phyloP scores from a whole-genome alignment of 2,797 vertebrate genomes.

The Bradypus variegatus region DNA sequence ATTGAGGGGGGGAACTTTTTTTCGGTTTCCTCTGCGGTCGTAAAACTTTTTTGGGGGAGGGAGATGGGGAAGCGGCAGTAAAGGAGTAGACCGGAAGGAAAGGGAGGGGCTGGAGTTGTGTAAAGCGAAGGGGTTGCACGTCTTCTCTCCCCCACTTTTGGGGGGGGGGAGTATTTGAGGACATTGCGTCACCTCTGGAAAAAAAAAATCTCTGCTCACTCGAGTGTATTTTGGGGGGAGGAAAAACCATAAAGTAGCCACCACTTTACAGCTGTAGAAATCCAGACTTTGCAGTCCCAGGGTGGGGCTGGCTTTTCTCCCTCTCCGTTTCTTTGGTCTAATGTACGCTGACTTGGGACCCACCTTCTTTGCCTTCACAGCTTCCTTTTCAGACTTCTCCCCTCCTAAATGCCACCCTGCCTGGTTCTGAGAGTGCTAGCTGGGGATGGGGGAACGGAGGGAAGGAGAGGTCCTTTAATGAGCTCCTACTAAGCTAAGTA shows the following conservation, averaged over 20 bases:
- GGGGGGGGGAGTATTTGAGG: not conserved
- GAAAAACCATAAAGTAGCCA: slow-evolving; percentile 37
- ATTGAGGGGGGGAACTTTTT: slow-evolving; percentile 31
- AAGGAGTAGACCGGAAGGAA: not conserved
- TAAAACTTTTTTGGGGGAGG: slow-evolving; percentile 54
- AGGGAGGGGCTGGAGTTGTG: not conserved
- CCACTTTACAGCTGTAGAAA: slow-evolving; percentile 47
- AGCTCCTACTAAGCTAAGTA: not conserved
- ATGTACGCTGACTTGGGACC: not conserved
- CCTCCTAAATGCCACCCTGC: not conserved
- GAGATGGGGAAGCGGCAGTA: slow-evolving; percentile 37
- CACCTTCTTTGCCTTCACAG: not conserved
- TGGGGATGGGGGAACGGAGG: not conserved
- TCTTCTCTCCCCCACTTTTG: not conserved
- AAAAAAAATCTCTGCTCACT: not conserved
- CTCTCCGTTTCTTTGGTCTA: not conserved
- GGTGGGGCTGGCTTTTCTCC: not conserved
- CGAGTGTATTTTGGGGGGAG: slow-evolving; percentile 7
- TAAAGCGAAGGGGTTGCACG: not conserved
- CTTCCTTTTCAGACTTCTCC: not conserved
- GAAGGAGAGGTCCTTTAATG: not conserved
- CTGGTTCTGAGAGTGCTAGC: not conserved
- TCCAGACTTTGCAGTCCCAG: slow-evolving; percentile 25
- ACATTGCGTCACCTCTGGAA: slow-evolving; percentile 46
- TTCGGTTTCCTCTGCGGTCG: slow-evolving; percentile 59